A percentile compares a stretch with the other conserved stretches of the same genome.
phyloP scores from a whole-genome alignment of 2,797 vertebrate genomes.

The Chloroceryle inda region DNA sequence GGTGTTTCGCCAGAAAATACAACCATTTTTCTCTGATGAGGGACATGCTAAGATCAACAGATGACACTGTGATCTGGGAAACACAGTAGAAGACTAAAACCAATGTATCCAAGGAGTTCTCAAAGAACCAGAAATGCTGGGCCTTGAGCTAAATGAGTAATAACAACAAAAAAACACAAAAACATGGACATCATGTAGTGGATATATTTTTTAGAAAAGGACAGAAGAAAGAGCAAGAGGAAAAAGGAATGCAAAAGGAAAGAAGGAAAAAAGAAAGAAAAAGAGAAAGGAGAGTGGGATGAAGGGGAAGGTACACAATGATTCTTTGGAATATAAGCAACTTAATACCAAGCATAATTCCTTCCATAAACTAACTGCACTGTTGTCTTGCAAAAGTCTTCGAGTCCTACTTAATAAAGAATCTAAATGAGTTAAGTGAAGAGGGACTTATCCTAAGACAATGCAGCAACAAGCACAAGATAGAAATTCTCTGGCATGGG shows the following conservation, averaged over 20 bases:
- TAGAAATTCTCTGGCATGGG: not conserved
- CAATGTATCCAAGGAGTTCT: not conserved
- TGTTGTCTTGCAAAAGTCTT: not conserved
- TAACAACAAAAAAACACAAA: not conserved
- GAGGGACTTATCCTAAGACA: not conserved
- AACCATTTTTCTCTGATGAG: conserved; percentile 46
- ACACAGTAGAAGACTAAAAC: not conserved
- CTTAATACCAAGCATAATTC: not conserved
- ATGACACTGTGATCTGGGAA: conserved; percentile 28
- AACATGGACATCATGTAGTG: rapidly evolving
- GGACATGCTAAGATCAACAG: conserved; percentile 14
- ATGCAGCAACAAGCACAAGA: not conserved
- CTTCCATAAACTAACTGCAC: not conserved
- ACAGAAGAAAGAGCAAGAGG: not conserved
- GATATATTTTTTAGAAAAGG: not conserved
- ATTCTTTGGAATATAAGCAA: not conserved
- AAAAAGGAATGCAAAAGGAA: not conserved
- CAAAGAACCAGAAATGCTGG: not conserved
- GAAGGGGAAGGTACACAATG: not conserved
- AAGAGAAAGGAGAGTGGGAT: not conserved
- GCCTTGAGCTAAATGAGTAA: not conserved
- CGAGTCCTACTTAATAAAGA: not conserved
- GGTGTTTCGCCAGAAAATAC: conserved; percentile 60
- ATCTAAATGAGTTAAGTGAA: not conserved
- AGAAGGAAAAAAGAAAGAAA: not conserved